Evolutionary conservation across 2,888 invertebrate species (phyloP), one percentile per base, ranked within the genome.

Genomic region (Nasonovia ribisnigri): DNA sequence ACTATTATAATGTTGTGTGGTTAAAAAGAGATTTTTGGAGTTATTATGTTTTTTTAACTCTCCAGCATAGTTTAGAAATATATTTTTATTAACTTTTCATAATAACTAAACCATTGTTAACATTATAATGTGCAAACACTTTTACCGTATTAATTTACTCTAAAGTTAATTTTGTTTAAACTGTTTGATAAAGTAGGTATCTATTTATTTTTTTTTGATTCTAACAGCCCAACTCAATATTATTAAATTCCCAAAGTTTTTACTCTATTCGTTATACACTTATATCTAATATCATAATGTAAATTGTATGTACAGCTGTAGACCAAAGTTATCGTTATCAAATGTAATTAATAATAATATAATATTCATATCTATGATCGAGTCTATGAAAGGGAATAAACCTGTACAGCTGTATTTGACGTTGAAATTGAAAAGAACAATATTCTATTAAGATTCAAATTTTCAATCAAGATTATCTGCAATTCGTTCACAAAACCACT

Each of bases 371-470:
- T 43, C 60, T 60, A n/a, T 29, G 46, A 3, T 10, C 20, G 84
- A 43, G 46, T 3, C 16, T 89, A 60, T 20, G 60, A 89, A 89
- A 46, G 60, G 67, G 89, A 46, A 60, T 89, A 57, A 46, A 60
- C n/a, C 29, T 60, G 67, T 67, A 67, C n/a, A 16, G 36, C n/a
- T 67, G 89, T 46, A 26, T 89, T 57, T 89, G 89, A 89, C 89
- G 29, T 89, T n/a, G 43, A 16, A 51, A 51, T 51, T 51, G 51
- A 51, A 51, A 16, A 51, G 51, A 89, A 89, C 16, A 89, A 20
- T 29, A n/a, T 89, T 89, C 89, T 60, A 89, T 89, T 43, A 4
- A 46, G 43, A n/a, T 89, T 60, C 43, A n/a, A 89, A 89, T 89
- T n/a, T n/a, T 29, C 26, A 13, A 86, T 86, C 26, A 43, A 67